A percentile compares a stretch with the other conserved stretches of the same genome.
phyloP scores from a whole-genome alignment of 2,113 vertebrate genomes.

The Pyrgilauda ruficollis region DNA sequence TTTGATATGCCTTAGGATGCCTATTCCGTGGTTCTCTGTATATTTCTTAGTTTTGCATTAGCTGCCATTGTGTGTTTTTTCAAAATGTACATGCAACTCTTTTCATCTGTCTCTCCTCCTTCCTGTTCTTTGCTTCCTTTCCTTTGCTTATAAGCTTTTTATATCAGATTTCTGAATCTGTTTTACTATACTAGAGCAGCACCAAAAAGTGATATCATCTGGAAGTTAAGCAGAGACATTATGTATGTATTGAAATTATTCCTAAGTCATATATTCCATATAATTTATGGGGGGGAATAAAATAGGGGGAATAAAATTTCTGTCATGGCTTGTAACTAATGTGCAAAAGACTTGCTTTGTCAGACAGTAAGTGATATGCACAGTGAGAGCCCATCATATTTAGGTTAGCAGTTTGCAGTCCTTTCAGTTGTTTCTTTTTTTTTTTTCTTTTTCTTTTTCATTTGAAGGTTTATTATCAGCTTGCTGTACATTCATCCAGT shows the following conservation, averaged over 20 bases:
- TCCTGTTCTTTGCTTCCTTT: slow-evolving; percentile 36
- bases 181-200: slow-evolving; percentile 8
- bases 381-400: background rate
- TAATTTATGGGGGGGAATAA: background rate
- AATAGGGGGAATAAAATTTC: slow-evolving; percentile 32
- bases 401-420: slow-evolving; percentile 20
- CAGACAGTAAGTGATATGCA: slow-evolving; percentile 38
- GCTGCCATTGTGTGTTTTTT: background rate
- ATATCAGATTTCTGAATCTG: slow-evolving; percentile 53
- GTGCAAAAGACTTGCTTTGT: background rate
- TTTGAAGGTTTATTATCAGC: slow-evolving; percentile 27
- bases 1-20: background rate
- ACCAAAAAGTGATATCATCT: slow-evolving; percentile 46
- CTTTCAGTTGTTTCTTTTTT: background rate
- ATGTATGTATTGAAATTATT: slow-evolving; percentile 63
- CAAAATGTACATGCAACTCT: background rate
- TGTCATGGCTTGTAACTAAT: slow-evolving; percentile 43
- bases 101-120: slow-evolving; percentile 1
- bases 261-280: slow-evolving; percentile 31
- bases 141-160: slow-evolving; percentile 33
- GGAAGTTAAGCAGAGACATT: slow-evolving; percentile 47
- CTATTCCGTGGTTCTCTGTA: background rate
- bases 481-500: background rate
- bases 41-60: background rate
- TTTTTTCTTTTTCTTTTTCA: background rate